Conservation (phyloP, 2,113 vertebrate species). For the Pelmatolapia mariae region DNA sequence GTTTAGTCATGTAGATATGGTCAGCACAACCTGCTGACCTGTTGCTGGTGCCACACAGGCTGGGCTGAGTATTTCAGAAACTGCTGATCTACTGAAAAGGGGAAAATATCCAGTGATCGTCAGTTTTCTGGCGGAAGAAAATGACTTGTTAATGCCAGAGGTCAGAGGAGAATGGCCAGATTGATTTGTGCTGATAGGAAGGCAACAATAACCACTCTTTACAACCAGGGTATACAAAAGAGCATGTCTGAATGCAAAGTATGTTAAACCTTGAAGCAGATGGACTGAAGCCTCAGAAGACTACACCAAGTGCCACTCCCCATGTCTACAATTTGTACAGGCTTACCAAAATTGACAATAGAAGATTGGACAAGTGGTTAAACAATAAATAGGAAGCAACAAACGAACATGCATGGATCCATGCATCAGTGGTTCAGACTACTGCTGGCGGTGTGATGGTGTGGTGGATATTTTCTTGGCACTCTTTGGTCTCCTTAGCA, state of each 20-base stretch:
- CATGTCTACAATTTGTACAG: too few species aligned
- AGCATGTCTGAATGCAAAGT: background rate
- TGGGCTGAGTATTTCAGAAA: background rate
- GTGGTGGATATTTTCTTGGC: background rate
- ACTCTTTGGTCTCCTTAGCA: background rate
- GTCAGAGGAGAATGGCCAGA: background rate
- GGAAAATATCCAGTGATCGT: accelerated
- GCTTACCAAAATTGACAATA: accelerated
- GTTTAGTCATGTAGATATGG: background rate
- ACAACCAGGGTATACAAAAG: background rate
- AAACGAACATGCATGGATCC: background rate
- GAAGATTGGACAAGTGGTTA: background rate
- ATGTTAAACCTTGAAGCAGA: background rate
- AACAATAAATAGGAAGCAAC: background rate
- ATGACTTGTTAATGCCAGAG: background rate
- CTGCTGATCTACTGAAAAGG: background rate
- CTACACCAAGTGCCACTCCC: background rate
- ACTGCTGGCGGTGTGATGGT: accelerated
- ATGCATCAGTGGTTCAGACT: background rate
- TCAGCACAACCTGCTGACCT: background rate
- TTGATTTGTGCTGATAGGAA: background rate
- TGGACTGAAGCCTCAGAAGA: background rate
- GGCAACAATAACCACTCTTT: background rate
- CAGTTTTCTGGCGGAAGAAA: background rate
- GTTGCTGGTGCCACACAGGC: background rate